Base-by-base conservation (phyloP, 2,113 vertebrate species). In the Girardinichthys multiradiatus region DNA sequence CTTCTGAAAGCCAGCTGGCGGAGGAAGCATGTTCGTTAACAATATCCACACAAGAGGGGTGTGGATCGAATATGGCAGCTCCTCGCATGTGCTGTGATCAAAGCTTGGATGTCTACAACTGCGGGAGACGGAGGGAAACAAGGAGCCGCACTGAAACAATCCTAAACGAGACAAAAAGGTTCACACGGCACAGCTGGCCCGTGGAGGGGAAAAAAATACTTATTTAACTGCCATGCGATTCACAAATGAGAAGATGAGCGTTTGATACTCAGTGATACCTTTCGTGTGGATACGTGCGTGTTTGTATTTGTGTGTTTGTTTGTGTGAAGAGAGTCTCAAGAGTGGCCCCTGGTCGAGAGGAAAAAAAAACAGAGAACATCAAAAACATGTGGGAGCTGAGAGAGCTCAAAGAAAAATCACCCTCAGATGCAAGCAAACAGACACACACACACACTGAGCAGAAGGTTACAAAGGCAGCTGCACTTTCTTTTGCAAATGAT, bases 361-460 rank as follows among this genome's bases (percentile, higher is more conserved):
- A 68, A 83, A 81, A 51, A 54, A 2, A 80, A 81, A 85, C 69
- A 87, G 67, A 84, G 86, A 90, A 91, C 89, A 93, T 92, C 89
- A 90, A 90, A 93, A 91, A 91, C 90, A 92, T 89, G 86, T 92
- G 90, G 48, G 80, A 79, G 75, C 80, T 70, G 81, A 82, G 86
- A 82, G 74, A 83, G 83, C 86, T 84, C 83, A 87, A 88, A 86
- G 85, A 72, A 82, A 87, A 88, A 87, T 76, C 75, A 66, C 76
- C 69, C 76, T 85, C 74, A 75, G 67, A 83, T 65, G 72, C 79
- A 75, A 72, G 63, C 67, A 54, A 30, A 59, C 39, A 68, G 68
- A 72, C 33, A 54, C 39, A 57, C 57, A 31, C 35, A 69, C 29
- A 30, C 74, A 74, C 0, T 33, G 42, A 81, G 59, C 77, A 75